Evolutionary conservation across 2,888 invertebrate genomes (phyloP), one percentile per base, ranked within the genome.

Genomic region (Odontomyia ornata): DNA sequence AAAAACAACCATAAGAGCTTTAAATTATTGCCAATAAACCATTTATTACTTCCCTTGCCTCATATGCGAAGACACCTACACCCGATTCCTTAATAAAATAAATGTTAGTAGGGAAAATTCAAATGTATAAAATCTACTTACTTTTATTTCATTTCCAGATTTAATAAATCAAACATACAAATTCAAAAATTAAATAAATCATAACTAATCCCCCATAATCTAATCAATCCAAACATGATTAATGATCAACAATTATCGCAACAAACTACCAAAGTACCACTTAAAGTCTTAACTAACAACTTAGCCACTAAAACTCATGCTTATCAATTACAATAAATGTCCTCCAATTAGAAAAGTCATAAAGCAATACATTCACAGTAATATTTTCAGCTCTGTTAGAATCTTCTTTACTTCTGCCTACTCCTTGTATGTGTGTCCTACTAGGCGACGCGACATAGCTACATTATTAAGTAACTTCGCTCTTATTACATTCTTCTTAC

Each of bases 401-500:
- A 5, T 9, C 36, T 36, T 36, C 36, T 9, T 52, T 52, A 52
- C 13, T 52, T 4, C 13, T n/a, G 4, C 52, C 52, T 52, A 4
- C 7, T 13, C 15, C 15, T n/a, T 52, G n/a, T 52, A 4, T 4
- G 3, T 18, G 5, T 52, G 7, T 18, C 21, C 7, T 5, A 46
- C 21, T 7, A 25, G 46, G 11, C 46, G 69, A 43, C 15, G 21
- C 46, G 47, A 46, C 47, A 46, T 1, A 25, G 47, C 46, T 30
- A 25, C 30, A 21, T 47, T 69, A 69, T 69, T 69, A 30, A 69
- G 21, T 69, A 69, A 46, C 69, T 47, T 69, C 69, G 21, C 36
- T 36, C 69, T 69, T 69, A 69, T 69, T 47, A 47, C 69, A 69
- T 69, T 69, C 46, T 69, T 47, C 46, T 69, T 69, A 43, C 69